A percentile compares a stretch with the other conserved stretches of the same genome.
Evolutionary conservation across 2,888 invertebrate genomes (phyloP).

Genomic region (Endomychus coccineus): DNA sequence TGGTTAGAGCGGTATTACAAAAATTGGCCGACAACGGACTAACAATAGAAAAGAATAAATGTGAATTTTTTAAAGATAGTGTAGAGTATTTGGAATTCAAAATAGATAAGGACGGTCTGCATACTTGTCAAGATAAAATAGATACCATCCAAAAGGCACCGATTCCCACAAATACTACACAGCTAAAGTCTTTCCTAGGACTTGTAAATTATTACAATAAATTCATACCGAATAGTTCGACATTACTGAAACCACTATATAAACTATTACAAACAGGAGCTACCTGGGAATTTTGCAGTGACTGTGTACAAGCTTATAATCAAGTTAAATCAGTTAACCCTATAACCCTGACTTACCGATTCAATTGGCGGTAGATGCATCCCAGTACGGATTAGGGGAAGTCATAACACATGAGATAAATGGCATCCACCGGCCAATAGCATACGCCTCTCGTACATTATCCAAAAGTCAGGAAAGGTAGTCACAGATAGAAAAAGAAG

Average conservation of each 20-base stretch:
- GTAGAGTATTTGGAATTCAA: slow-evolving; percentile 23
- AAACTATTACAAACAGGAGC: no score
- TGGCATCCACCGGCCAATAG: slow-evolving; percentile 1
- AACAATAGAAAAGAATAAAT: slow-evolving; percentile 13
- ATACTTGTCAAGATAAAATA: slow-evolving; percentile 5
- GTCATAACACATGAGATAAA: slow-evolving; percentile 1
- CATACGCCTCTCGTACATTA: slow-evolving; percentile 4
- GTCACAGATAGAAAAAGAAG: slow-evolving; percentile 5
- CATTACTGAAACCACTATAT: no score
- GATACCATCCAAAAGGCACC: slow-evolving; percentile 3
- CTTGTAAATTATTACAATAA: slow-evolving; percentile 3
- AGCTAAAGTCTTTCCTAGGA: slow-evolving; percentile 5
- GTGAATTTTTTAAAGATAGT: slow-evolving; percentile 16
- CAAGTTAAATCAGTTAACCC: no score
- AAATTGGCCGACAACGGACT: slow-evolving; percentile 16
- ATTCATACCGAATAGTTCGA: slow-evolving; percentile 2
- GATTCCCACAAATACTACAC: slow-evolving; percentile 1
- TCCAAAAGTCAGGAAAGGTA: slow-evolving; percentile 4
- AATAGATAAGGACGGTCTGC: no score
- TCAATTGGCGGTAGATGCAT: neutral
- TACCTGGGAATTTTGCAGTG: no score
- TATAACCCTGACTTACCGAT: slow-evolving; percentile 2
- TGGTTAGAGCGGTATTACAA: slow-evolving; percentile 9
- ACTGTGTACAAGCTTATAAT: no score
- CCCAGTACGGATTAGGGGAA: neutral